phyloP scores from a whole-genome alignment of 2,888 invertebrate species.

The Heliconius charithonia region DNA sequence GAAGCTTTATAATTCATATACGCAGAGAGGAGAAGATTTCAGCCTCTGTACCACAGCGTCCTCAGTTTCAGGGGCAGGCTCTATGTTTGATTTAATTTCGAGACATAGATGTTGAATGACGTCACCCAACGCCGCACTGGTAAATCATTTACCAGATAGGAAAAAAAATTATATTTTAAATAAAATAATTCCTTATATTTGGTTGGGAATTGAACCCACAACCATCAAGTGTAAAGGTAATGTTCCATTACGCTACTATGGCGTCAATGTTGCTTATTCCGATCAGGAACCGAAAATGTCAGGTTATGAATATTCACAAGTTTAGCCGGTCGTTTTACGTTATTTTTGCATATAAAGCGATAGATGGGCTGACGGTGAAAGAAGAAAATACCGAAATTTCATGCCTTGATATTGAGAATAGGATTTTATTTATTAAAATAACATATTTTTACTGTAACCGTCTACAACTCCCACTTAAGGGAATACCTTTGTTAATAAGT shows the following conservation, averaged over 20 bases:
- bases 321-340: slow-evolving; percentile 44
- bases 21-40: too few species aligned
- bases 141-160: too few species aligned
- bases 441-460: too few species aligned
- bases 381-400: slow-evolving; percentile 11
- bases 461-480: too few species aligned
- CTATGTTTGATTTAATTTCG: too few species aligned
- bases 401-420: not conserved
- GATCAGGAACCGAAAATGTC: slow-evolving; percentile 26
- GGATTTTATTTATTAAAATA: not conserved
- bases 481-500: too few species aligned
- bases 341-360: slow-evolving; percentile 50
- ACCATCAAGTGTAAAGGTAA: not conserved
- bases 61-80: too few species aligned
- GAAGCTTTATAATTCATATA: too few species aligned
- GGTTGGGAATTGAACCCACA: not conserved
- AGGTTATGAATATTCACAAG: slow-evolving; percentile 50
- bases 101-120: too few species aligned
- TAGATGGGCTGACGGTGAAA: slow-evolving; percentile 30
- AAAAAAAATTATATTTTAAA: too few species aligned
- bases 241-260: not conserved
- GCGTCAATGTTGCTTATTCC: not conserved
- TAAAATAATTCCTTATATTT: not conserved
- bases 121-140: too few species aligned
- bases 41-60: too few species aligned